Evolutionary conservation across 2,888 invertebrate species (phyloP).

Genomic region (Mechanitis mazaeus): DNA sequence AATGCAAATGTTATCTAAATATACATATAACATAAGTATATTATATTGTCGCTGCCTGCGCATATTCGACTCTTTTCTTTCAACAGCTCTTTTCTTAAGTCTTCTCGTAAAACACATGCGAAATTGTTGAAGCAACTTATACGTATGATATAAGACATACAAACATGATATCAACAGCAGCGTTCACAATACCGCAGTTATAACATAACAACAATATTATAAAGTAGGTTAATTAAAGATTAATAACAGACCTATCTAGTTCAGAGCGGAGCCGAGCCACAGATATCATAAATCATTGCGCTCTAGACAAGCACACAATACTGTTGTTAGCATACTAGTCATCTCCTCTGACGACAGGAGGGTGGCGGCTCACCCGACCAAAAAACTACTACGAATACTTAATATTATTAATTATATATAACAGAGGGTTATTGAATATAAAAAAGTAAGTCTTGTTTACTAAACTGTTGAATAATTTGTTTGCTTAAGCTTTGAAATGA

Average conservation of each 20-base stretch:
- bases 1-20: too few species aligned
- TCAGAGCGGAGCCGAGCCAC: background rate
- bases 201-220: background rate
- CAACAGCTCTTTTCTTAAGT: too few species aligned
- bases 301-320: slow-evolving; percentile 57
- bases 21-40: too few species aligned
- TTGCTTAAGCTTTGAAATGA: too few species aligned
- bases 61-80: too few species aligned
- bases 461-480: too few species aligned
- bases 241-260: slow-evolving; percentile 5
- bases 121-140: too few species aligned
- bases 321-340: slow-evolving; percentile 45
- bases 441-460: too few species aligned
- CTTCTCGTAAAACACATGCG: too few species aligned
- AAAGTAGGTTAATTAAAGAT: slow-evolving; percentile 7
- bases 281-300: slow-evolving; percentile 54
- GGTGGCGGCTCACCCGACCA: slow-evolving; percentile 39
- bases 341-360: slow-evolving; percentile 54
- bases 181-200: slow-evolving; percentile 39
- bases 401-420: slow-evolving; percentile 14
- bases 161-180: slow-evolving; percentile 7
- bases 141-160: background rate
- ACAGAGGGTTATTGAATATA: too few species aligned
- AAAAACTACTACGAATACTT: slow-evolving; percentile 41
- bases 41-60: too few species aligned